Conservation (phyloP, 2,113 vertebrate species). For the Nesogale talazaci region DNA sequence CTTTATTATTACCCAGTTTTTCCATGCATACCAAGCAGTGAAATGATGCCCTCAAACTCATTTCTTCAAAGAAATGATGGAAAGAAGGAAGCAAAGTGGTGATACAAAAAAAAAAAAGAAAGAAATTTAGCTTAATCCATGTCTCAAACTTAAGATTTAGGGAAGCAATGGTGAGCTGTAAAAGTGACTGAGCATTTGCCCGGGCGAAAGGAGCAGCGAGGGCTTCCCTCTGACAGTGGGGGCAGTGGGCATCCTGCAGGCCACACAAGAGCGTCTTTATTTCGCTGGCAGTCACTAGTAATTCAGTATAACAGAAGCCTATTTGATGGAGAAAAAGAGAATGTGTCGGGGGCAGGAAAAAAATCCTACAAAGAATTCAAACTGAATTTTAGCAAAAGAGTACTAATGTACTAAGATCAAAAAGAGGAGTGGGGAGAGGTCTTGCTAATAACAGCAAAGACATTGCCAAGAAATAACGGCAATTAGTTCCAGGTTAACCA, state of each 20-base stretch:
- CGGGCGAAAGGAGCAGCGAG: slow-evolving; percentile 27
- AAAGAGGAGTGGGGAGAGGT: slow-evolving; percentile 56
- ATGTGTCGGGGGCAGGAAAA: slow-evolving; percentile 66
- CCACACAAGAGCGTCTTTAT: slow-evolving; percentile 71
- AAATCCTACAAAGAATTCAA: slow-evolving; percentile 71
- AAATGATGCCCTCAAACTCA: background rate
- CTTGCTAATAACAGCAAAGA: slow-evolving; percentile 70
- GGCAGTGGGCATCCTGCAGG: background rate
- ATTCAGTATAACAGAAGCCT: slow-evolving; percentile 64
- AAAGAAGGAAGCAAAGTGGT: background rate
- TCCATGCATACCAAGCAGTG: background rate
- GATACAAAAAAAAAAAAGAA: background rate
- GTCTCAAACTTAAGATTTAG: background rate
- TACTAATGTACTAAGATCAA: slow-evolving; percentile 78
- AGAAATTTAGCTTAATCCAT: background rate
- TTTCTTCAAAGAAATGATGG: background rate
- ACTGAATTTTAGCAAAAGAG: slow-evolving; percentile 77
- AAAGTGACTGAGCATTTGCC: background rate
- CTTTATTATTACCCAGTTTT: no score
- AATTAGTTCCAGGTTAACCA: slow-evolving; percentile 69
- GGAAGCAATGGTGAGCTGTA: background rate
- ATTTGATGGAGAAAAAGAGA: slow-evolving; percentile 70
- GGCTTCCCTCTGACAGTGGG: slow-evolving; percentile 34
- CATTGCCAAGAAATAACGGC: slow-evolving; percentile 67
- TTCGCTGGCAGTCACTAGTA: slow-evolving; percentile 51